Conservation (phyloP, 2,113 vertebrate genomes). For the Rhagologus leucostigma region DNA sequence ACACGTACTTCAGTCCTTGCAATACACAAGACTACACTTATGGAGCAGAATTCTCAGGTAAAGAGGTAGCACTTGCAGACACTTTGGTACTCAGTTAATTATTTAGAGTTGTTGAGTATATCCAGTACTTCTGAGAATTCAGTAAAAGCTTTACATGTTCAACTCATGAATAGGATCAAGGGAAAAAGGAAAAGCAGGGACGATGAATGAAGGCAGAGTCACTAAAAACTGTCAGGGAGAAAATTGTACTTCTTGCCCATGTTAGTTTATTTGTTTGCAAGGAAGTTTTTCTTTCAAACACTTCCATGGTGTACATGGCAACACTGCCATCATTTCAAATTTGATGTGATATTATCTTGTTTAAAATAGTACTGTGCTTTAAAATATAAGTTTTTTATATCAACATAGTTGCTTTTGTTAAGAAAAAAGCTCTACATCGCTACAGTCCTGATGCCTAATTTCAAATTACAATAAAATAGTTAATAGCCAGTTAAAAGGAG, state of each 20-base stretch:
- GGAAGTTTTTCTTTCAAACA: not conserved
- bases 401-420: not conserved
- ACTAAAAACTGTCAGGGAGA: not conserved
- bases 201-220: not conserved
- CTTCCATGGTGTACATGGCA: not conserved
- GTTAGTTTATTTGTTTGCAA: not conserved
- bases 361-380: not conserved
- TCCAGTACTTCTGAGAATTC: not conserved
- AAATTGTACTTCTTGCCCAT: not conserved
- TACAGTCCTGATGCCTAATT: not conserved
- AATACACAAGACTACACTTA: not conserved
- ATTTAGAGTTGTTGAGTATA: not conserved
- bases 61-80: not conserved
- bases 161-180: not conserved
- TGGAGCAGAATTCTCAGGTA: not conserved
- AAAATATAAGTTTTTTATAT: not conserved
- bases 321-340: not conserved
- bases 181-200: not conserved
- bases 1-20: not conserved
- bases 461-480: not conserved
- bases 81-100: not conserved
- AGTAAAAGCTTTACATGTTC: not conserved
- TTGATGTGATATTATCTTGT: not conserved
- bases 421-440: not conserved
- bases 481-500: not conserved